These are phyloP conservation scores for Myiotriccus ornatus DNA, from an alignment of 2,797 vertebrate genomes.

Conservation along the genomic window DNA sequence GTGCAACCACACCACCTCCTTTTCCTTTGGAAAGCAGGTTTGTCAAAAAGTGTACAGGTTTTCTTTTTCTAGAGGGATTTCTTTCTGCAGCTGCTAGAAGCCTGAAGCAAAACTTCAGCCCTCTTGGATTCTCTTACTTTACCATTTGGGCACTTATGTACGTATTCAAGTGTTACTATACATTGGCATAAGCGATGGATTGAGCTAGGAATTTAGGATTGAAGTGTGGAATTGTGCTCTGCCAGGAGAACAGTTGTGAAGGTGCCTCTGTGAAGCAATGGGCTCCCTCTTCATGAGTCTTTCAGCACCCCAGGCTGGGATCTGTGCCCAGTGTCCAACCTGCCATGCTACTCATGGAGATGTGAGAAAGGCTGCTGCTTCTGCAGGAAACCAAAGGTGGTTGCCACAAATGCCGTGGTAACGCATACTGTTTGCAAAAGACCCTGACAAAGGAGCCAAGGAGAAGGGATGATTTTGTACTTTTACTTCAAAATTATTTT, in stretches of 20 bases:
- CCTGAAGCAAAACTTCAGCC: neutral
- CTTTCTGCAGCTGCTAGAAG: neutral
- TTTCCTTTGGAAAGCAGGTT: neutral
- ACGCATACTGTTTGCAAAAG: neutral
- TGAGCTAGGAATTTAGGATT: neutral
- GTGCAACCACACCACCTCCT: accelerated
- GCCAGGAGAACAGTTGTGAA: neutral
- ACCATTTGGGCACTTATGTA: neutral
- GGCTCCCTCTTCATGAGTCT: accelerated
- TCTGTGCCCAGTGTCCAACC: neutral
- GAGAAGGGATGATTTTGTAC: neutral
- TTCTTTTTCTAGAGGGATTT: neutral
- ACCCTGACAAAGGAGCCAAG: neutral
- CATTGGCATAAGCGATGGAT: neutral
- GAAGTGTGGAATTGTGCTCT: accelerated
- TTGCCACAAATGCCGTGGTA: neutral
- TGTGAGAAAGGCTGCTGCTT: neutral
- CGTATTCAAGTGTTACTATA: neutral
- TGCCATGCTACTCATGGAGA: neutral
- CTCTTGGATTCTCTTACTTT: neutral
- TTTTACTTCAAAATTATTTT: neutral
- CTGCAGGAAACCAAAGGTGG: neutral
- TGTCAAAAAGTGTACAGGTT: accelerated
- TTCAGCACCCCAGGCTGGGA: accelerated
- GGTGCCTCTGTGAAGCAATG: neutral